These are phyloP conservation scores for Stenopsyche tienmushanensis DNA, from an alignment of 1,140 invertebrate species.

Conservation along the genomic window DNA sequence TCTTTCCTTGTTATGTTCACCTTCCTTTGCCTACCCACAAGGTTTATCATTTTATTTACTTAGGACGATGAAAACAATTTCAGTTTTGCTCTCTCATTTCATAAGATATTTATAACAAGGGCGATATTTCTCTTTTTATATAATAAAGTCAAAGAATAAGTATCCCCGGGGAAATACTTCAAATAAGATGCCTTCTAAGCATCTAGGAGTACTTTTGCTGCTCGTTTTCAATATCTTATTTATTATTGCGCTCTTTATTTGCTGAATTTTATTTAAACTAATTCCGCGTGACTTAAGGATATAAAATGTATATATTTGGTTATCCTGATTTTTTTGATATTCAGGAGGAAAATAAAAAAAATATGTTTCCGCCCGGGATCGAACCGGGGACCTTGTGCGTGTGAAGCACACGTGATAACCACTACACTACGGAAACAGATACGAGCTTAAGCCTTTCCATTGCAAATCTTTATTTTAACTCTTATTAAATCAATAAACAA, in stretches of 20 bases:
- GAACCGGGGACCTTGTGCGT: slow-evolving; percentile 81
- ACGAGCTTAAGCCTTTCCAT: too few relatives aligned
- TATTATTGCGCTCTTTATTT: not conserved
- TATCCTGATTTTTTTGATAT: too few relatives aligned
- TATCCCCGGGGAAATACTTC: slow-evolving; percentile 25
- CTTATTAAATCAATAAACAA: too few relatives aligned
- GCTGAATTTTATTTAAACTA: too few relatives aligned
- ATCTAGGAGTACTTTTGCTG: slow-evolving; percentile 11
- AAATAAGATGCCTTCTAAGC: slow-evolving; percentile 11
- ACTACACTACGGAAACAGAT: slow-evolving; percentile 43
- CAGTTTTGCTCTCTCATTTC: slow-evolving; percentile 22
- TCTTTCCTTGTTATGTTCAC: not conserved
- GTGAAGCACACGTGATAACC: slow-evolving; percentile 49
- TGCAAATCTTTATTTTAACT: too few relatives aligned
- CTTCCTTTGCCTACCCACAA: slow-evolving; percentile 1
- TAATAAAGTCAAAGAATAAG: slow-evolving; percentile 28
- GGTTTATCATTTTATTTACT: slow-evolving; percentile 28
- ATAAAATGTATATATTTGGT: too few relatives aligned
- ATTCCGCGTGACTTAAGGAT: too few relatives aligned
- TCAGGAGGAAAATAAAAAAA: too few relatives aligned
- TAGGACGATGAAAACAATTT: slow-evolving; percentile 25
- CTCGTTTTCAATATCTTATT: slow-evolving; percentile 6
- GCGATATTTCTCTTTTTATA: slow-evolving; percentile 11
- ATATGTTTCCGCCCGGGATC: slow-evolving; percentile 74
- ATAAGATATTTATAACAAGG: slow-evolving; percentile 26